Conservation (phyloP, 2,113 vertebrate genomes). For the Danionella cerebrum region DNA sequence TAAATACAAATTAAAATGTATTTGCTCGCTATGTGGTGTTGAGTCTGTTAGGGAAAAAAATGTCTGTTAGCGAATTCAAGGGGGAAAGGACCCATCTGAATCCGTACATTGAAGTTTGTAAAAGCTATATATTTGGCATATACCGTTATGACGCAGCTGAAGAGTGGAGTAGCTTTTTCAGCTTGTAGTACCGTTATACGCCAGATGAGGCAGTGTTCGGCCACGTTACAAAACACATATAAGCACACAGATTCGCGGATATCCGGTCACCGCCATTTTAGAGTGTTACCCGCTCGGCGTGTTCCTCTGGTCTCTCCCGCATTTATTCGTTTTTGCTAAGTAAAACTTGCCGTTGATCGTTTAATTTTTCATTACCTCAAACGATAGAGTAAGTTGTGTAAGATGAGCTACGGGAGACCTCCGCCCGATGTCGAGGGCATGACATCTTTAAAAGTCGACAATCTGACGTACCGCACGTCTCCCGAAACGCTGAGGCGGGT, state of each 20-base stretch:
- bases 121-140: too few species aligned
- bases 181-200: neutral
- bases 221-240: neutral
- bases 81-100: too few species aligned
- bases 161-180: neutral
- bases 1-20: too few species aligned
- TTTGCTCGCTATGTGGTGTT: too few species aligned
- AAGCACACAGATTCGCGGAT: conserved; percentile 39
- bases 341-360: too few species aligned
- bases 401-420: conserved; percentile 89
- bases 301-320: neutral
- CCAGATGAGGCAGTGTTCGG: neutral
- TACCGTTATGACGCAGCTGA: too few species aligned
- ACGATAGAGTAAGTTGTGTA: neutral
- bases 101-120: too few species aligned
- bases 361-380: neutral
- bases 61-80: too few species aligned
- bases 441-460: conserved; percentile 94
- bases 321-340: neutral
- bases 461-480: conserved; percentile 89
- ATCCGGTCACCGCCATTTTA: conserved; percentile 61
- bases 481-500: conserved; percentile 87
- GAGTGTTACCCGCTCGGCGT: conserved; percentile 27
- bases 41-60: too few species aligned
- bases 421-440: conserved; percentile 94